Percentiles rank a stretch among this genome's conserved stretches.
Evolutionary conservation across 2,888 invertebrate genomes (phyloP).

Genomic region (Myopa testacea): DNA sequence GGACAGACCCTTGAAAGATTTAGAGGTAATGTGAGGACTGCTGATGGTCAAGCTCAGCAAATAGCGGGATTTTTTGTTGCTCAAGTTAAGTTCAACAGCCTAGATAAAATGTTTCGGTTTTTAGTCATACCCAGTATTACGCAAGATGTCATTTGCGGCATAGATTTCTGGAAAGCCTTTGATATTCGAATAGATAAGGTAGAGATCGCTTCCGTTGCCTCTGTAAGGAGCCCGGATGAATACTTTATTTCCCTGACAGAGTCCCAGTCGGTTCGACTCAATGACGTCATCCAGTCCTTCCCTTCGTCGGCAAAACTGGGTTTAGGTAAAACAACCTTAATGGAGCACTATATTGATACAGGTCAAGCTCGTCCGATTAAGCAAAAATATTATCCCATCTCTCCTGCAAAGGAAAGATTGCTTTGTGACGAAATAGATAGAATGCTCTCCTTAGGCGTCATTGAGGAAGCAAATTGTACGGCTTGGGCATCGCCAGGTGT

Average conservation of each 20-base stretch:
- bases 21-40: constrained; percentile 18
- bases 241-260: neutral
- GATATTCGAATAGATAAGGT: neutral
- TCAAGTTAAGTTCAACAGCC: too few relatives aligned
- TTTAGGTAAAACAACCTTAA: neutral
- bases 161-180: too few relatives aligned
- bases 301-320: neutral
- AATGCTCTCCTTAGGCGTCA: constrained; percentile 44
- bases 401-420: constrained; percentile 29
- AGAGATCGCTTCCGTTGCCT: neutral
- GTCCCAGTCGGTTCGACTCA: neutral
- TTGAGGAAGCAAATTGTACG: constrained; percentile 49
- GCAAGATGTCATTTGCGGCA: too few relatives aligned
- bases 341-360: constrained; percentile 2
- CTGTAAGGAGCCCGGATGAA: neutral
- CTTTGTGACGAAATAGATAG: constrained; percentile 39
- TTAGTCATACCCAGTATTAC: too few relatives aligned
- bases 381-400: neutral
- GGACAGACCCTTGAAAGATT: neutral
- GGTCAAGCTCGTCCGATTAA: neutral
- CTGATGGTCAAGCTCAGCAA: neutral
- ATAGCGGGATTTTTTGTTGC: neutral
- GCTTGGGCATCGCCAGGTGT: neutral
- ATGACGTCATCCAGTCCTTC: too few relatives aligned
- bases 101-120: too few relatives aligned